Evolutionary conservation across 2,113 vertebrate species (phyloP).

Genomic region (Misgurnus anguillicaudatus): DNA sequence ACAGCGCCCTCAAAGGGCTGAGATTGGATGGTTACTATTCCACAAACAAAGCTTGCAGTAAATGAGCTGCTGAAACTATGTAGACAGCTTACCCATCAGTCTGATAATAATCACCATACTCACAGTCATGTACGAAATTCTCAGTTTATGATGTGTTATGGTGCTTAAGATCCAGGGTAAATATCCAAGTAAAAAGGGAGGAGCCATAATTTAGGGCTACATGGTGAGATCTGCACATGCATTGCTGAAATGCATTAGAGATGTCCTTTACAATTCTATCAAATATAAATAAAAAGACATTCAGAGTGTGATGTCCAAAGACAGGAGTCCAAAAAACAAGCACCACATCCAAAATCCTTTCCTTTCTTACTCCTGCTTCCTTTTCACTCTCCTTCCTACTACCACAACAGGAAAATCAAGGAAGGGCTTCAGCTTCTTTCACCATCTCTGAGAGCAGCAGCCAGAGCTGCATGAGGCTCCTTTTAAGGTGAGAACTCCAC

Average conservation of each 20-base stretch:
- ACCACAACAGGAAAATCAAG: slow-evolving; percentile 68
- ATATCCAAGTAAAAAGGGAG: slow-evolving; percentile 37
- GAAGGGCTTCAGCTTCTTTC: slow-evolving; percentile 59
- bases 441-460: slow-evolving; percentile 60
- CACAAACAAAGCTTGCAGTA: slow-evolving; percentile 30
- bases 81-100: slow-evolving; percentile 43
- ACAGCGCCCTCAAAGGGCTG: slow-evolving; percentile 40
- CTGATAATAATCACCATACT: slow-evolving; percentile 43
- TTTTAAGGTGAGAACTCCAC: slow-evolving; percentile 80
- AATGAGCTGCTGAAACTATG: slow-evolving; percentile 21
- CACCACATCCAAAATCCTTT: slow-evolving; percentile 44
- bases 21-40: slow-evolving; percentile 42
- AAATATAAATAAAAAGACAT: background rate
- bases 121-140: slow-evolving; percentile 58
- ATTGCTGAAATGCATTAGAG: slow-evolving; percentile 60
- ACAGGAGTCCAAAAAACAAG: slow-evolving; percentile 45
- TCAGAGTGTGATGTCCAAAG: slow-evolving; percentile 49
- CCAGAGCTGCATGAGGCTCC: slow-evolving; percentile 71
- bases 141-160: slow-evolving; percentile 15
- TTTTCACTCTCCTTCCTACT: slow-evolving; percentile 51
- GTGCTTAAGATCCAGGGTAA: slow-evolving; percentile 61
- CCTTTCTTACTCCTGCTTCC: slow-evolving; percentile 52
- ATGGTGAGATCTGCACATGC: slow-evolving; percentile 57
- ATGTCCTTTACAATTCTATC: slow-evolving; percentile 14
- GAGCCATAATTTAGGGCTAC: slow-evolving; percentile 55